Conservation (phyloP, 2,888 invertebrate species). For the Cheilosia vulpina region DNA sequence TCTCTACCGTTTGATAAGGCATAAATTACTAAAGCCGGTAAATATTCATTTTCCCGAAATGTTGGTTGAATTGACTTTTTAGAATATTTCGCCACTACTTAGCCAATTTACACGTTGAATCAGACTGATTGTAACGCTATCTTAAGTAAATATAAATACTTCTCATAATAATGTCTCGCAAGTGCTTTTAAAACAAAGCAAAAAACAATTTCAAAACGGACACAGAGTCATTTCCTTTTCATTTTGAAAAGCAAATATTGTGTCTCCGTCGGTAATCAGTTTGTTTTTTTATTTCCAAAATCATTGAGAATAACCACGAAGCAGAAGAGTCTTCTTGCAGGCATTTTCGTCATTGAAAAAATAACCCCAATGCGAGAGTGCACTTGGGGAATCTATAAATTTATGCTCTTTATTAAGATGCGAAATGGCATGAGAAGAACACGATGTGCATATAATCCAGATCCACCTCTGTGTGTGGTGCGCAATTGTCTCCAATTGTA, state of each 20-base stretch:
- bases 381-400: conserved; percentile 2
- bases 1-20: conserved; percentile 17
- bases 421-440: conserved; percentile 37
- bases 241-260: conserved; percentile 13
- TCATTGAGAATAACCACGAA: not conserved
- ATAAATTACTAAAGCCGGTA: conserved; percentile 11
- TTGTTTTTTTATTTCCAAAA: not conserved
- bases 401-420: conserved; percentile 24
- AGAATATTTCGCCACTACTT: not conserved
- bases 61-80: conserved; percentile 1
- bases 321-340: conserved; percentile 13
- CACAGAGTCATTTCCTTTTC: conserved; percentile 12
- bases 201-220: conserved; percentile 1
- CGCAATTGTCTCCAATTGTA: conserved; percentile 77
- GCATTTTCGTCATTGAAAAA: not conserved
- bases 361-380: not conserved
- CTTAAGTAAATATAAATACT: conserved; percentile 35
- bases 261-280: not conserved
- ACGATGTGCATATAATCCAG: conserved; percentile 43
- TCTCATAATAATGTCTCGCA: conserved; percentile 43
- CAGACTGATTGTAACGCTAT: conserved; percentile 36
- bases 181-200: conserved; percentile 10
- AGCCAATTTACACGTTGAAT: conserved; percentile 5
- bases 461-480: conserved; percentile 50
- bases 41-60: conserved; percentile 22